A percentile compares a stretch with the other conserved stretches of the same genome.
Evolutionary conservation across 2,797 vertebrate genomes (phyloP).

Genomic region (Hybognathus amarus): DNA sequence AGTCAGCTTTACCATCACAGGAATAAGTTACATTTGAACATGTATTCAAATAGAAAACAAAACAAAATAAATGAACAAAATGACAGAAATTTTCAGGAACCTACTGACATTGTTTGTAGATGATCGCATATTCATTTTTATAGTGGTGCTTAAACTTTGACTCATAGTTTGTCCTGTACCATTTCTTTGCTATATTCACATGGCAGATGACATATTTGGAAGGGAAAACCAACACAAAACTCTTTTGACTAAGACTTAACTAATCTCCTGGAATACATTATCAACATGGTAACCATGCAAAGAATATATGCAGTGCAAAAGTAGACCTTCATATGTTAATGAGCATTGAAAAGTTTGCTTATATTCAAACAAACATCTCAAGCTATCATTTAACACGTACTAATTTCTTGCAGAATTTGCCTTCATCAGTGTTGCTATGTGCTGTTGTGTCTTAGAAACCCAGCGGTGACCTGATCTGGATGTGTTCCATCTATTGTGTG

Average conservation of each 20-base stretch:
- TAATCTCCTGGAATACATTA: not conserved
- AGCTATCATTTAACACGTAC: conserved; percentile 11
- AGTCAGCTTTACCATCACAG: no score
- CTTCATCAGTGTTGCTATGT: conserved; percentile 21
- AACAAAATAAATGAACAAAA: not conserved
- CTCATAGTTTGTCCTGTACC: not conserved
- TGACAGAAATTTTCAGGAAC: not conserved
- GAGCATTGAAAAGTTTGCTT: not conserved
- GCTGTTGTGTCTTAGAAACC: conserved; percentile 36
- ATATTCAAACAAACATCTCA: not conserved
- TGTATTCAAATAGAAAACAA: no score
- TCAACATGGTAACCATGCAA: not conserved
- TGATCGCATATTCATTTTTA: not conserved
- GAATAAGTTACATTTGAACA: no score
- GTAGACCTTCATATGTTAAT: no score
- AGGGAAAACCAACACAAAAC: not conserved
- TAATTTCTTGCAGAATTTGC: conserved; percentile 19
- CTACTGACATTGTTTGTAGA: not conserved
- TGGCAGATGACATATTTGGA: not conserved
- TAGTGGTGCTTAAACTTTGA: not conserved
- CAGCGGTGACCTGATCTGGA: conserved; percentile 28
- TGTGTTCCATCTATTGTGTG: conserved; percentile 38
- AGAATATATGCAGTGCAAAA: no score
- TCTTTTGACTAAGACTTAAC: not conserved
- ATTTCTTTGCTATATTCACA: not conserved